A percentile compares a stretch with the other conserved stretches of the same genome.
Conservation (phyloP, 2,888 invertebrate genomes). For the Lamellibrachia columna region DNA sequence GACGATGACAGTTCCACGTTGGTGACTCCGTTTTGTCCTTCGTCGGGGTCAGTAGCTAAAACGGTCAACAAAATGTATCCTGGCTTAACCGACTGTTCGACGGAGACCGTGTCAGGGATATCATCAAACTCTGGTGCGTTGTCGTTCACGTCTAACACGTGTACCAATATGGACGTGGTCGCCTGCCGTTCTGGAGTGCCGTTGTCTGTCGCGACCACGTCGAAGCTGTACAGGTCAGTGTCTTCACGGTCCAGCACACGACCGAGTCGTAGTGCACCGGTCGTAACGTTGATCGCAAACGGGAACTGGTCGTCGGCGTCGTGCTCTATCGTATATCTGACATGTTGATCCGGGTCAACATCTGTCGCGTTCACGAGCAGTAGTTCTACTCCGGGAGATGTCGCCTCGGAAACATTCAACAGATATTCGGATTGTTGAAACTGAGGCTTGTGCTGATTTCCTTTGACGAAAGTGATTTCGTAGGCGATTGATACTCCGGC, state of each 20-base stretch:
- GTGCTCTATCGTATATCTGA: not conserved
- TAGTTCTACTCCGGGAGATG: not conserved
- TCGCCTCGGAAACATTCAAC: slow-evolving; percentile 24
- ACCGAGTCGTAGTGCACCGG: slow-evolving; percentile 23
- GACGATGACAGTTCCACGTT: slow-evolving; percentile 9
- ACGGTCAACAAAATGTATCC: too few relatives aligned
- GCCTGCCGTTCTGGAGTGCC: slow-evolving; percentile 22
- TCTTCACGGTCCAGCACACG: slow-evolving; percentile 29
- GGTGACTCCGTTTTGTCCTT: slow-evolving; percentile 24
- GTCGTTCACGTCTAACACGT: too few relatives aligned
- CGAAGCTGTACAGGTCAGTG: slow-evolving; percentile 24
- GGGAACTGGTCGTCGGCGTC: slow-evolving; percentile 20
- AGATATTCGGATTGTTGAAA: slow-evolving; percentile 21
- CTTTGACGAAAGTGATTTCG: slow-evolving; percentile 19
- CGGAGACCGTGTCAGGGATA: too few relatives aligned
- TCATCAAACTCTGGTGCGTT: too few relatives aligned
- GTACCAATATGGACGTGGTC: slow-evolving; percentile 24
- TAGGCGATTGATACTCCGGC: slow-evolving; percentile 19
- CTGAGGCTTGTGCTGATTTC: slow-evolving; percentile 20
- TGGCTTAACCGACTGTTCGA: too few relatives aligned
- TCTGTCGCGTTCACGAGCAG: slow-evolving; percentile 20
- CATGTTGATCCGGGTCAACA: slow-evolving; percentile 18
- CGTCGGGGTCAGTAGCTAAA: slow-evolving; percentile 24
- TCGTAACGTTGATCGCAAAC: slow-evolving; percentile 25
- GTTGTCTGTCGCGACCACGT: slow-evolving; percentile 27